Conservation (phyloP, 1,140 invertebrate species). For the Rhynchophorus ferrugineus region DNA sequence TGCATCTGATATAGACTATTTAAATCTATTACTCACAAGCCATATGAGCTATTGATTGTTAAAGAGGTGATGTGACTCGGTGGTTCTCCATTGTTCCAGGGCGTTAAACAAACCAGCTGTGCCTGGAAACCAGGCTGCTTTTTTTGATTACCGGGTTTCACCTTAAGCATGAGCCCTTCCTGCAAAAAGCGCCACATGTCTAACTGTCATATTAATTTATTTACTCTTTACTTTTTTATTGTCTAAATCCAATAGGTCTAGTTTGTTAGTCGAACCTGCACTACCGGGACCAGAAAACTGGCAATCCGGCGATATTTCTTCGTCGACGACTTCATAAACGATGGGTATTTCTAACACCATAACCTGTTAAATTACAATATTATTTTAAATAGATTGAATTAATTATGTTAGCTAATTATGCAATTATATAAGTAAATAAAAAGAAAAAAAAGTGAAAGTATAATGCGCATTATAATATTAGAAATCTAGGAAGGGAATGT, state of each 20-base stretch:
- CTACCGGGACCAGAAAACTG: slow-evolving; percentile 60
- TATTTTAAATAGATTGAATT: not conserved
- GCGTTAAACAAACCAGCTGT: slow-evolving; percentile 86
- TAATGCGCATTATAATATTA: too few relatives aligned
- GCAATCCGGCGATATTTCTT: slow-evolving; percentile 69
- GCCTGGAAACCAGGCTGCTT: slow-evolving; percentile 90
- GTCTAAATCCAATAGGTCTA: slow-evolving; percentile 50
- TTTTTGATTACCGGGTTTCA: slow-evolving; percentile 67
- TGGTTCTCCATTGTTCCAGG: slow-evolving; percentile 68
- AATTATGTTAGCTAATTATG: too few relatives aligned
- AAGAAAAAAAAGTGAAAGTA: too few relatives aligned
- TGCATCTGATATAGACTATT: too few relatives aligned
- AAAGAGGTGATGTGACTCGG: slow-evolving; percentile 81
- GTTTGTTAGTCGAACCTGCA: slow-evolving; percentile 36
- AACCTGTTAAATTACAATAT: slow-evolving; percentile 17
- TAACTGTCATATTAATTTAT: too few relatives aligned
- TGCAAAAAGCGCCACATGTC: slow-evolving; percentile 10
- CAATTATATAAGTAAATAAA: too few relatives aligned
- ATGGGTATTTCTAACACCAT: slow-evolving; percentile 84
- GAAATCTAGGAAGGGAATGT: too few relatives aligned
- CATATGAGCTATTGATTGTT: slow-evolving; percentile 91
- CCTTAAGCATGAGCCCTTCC: slow-evolving; percentile 52
- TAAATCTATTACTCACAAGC: slow-evolving; percentile 96
- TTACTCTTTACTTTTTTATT: slow-evolving; percentile 47
- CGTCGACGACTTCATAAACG: slow-evolving; percentile 70